Percentiles rank a stretch among this genome's conserved stretches.
These are phyloP conservation scores for Orgyia antiqua DNA, from an alignment of 2,888 invertebrate genomes.

Conservation along the genomic window DNA sequence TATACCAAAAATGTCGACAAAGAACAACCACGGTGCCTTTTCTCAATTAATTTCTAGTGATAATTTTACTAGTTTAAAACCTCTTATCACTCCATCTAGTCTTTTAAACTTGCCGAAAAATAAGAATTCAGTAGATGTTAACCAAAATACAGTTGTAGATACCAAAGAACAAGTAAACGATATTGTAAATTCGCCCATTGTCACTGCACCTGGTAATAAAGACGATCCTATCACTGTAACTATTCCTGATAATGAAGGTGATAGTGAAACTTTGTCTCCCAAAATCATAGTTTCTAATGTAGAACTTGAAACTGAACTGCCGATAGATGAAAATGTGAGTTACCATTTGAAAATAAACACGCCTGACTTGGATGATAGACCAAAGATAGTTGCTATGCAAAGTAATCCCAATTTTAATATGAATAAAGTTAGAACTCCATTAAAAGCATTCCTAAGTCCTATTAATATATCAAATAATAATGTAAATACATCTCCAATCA, in stretches of 20 bases:
- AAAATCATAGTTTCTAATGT: constrained; percentile 11
- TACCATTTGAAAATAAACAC: constrained; percentile 68
- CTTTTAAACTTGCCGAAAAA: constrained; percentile 6
- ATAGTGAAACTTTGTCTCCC: constrained; percentile 22
- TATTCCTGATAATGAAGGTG: constrained; percentile 3
- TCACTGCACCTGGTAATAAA: background rate
- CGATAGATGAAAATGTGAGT: constrained; percentile 51
- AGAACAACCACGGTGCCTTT: constrained; percentile 8
- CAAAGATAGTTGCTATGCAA: constrained; percentile 19
- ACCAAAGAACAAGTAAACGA: constrained; percentile 11
- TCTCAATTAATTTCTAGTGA: constrained; percentile 6
- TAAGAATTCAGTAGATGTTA: constrained; percentile 2
- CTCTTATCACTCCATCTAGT: constrained; percentile 3
- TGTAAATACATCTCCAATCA: constrained; percentile 44
- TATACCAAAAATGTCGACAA: constrained; percentile 16
- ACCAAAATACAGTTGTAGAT: constrained; percentile 5
- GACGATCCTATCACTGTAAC: no score
- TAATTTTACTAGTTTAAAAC: constrained; percentile 4
- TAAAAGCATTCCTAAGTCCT: constrained; percentile 49
- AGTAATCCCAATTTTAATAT: constrained; percentile 22
- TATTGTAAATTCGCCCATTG: constrained; percentile 3
- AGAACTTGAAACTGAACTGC: constrained; percentile 18
- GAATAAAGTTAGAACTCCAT: constrained; percentile 26
- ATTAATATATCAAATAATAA: constrained; percentile 43
- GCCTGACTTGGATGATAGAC: constrained; percentile 37